Evolutionary conservation across 2,888 invertebrate species (phyloP), one percentile per base, ranked within the genome.

Genomic region (Gonocerus acuteangulatus): DNA sequence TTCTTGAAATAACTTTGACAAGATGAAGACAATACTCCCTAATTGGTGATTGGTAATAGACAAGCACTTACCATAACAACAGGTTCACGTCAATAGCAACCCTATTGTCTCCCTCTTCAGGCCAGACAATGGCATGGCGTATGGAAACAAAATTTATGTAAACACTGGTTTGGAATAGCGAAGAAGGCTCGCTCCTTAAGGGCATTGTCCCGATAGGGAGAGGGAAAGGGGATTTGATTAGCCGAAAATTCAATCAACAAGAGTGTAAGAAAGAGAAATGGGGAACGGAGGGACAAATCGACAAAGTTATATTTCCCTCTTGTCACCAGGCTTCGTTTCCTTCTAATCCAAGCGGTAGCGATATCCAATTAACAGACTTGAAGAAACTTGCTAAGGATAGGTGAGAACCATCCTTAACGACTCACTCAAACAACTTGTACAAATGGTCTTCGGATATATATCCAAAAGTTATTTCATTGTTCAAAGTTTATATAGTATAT

Each of bases 361-460:
- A 51, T 51, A 51, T 51, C 51, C 51, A 51, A 51, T 51, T 51
- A 51, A 34, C 19, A 19, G 34, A 34, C 27, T 51, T 34, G 51
- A 34, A 34, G 51, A 51, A 51, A 51, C 36, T 51, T 51, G 51
- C 34, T 51, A 27, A 34, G 13, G 11, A 11, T 23, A 51, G 51
- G 51, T 51, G 51, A 16, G 16, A 27, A 27, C 27, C 27, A 9
- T 27, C 27, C 27, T 9, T 27, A 27, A 27, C 27, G 9, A 27
- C 27, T 27, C 27, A 27, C 27, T 27, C 27, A 27, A 27, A 4
- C n/a, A n/a, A 6, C 27, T 27, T 9, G 27, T 6, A 27, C n/a
- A n/a, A n/a, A n/a, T n/a, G 9, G 27, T 27, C 27, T 27, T 27
- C 27, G 4, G 4, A 27, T 6, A 27, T 27, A 27, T 27, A 27